Evolutionary conservation across 2,888 invertebrate genomes (phyloP), one percentile per base, ranked within the genome.

Genomic region (Rhogogaster chlorosoma): DNA sequence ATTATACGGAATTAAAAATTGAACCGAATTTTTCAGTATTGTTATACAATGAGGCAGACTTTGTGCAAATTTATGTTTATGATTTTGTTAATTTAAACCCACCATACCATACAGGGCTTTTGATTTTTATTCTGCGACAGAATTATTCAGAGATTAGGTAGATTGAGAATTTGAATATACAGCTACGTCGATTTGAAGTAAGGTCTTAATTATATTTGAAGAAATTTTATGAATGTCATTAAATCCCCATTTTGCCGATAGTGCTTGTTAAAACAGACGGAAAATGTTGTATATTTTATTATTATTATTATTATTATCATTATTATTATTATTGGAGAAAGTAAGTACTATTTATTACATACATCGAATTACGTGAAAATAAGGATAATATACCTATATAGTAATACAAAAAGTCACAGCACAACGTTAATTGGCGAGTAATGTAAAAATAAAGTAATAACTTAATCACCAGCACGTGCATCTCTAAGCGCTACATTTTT

Each of bases 261-360:
- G 45, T 4, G 61, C 49, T 32, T 22, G 42, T 38, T 26, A 26
- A 22, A 45, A 45, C 57, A 15, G 18, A 67, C 42, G 22, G 49
- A 29, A 4, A 84, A 57, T 84, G 67, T 75, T 73, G 64, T 87
- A 75, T 83, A 77, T 57, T 75, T 77, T 73, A 73, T 53, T 71
- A 71, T 57, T 71, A 71, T 57, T 84, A 85, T 87, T 73, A 53
- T 49, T 78, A 38, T 18, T 75, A 53, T 49, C 61, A 38, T 18
- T 61, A 32, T 61, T 38, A 38, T 36, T 12, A 61, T 80, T 61
- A 22, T 36, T 36, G 12, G 49, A 53, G 53, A 70, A 71, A 83
- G 82, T 38, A 53, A 71, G 61, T 36, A 53, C 7, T 61, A 36
- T 80, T 61, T 61, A 36, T 80, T 61, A 18, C 61, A 61, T 61